phyloP scores from a whole-genome alignment of 2,113 vertebrate genomes.

The Tringa solitaria region DNA sequence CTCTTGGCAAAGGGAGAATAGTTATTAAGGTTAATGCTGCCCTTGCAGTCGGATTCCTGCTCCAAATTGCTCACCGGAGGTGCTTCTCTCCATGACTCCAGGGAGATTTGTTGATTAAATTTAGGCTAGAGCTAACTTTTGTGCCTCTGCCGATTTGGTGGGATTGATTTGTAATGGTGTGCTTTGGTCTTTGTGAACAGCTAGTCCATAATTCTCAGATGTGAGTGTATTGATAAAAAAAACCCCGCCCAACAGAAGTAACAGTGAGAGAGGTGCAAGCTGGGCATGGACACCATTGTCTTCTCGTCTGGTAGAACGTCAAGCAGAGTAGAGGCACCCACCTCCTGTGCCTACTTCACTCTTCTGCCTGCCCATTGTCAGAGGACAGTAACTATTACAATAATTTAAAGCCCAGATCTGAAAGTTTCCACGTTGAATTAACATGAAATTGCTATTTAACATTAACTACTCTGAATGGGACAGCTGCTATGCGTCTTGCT shows the following conservation, averaged over 20 bases:
- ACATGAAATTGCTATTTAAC: not conserved
- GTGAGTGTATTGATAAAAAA: not conserved
- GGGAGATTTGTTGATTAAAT: not conserved
- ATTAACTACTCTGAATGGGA: not conserved
- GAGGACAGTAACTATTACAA: not conserved
- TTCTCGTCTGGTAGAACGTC: not conserved
- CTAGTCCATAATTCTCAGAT: not conserved
- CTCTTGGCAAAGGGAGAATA: not conserved
- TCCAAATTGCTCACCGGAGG: not conserved
- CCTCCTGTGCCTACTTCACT: not conserved
- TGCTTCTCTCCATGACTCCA: not conserved
- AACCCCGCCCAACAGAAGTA: not conserved
- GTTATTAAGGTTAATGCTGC: conserved; percentile 9
- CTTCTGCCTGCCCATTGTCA: not conserved
- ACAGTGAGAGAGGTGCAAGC: rapidly evolving
- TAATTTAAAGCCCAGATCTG: not conserved
- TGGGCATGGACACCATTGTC: not conserved
- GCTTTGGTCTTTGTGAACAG: not conserved
- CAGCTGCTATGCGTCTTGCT: not conserved
- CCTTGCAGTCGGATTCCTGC: not conserved
- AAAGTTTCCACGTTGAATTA: rapidly evolving
- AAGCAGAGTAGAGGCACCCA: not conserved
- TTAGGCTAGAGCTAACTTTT: not conserved
- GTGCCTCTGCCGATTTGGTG: not conserved
- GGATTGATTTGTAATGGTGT: not conserved